A percentile compares a stretch with the other conserved stretches of the same genome.
Evolutionary conservation across 2,888 invertebrate species (phyloP).

Genomic region (Lycia hirtaria): DNA sequence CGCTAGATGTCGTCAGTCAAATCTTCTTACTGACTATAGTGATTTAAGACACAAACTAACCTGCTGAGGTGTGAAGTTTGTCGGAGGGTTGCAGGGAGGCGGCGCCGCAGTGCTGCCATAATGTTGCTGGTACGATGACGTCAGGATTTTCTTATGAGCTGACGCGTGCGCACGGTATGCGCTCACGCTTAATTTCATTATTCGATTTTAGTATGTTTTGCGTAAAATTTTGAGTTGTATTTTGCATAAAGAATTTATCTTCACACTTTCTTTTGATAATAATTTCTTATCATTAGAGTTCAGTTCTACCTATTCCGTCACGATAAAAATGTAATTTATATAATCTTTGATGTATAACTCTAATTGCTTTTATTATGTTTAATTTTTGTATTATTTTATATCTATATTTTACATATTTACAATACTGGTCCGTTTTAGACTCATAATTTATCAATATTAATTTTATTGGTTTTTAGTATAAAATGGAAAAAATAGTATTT

Average conservation of each 20-base stretch:
- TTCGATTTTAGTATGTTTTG: slow-evolving; percentile 31
- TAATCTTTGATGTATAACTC: too few relatives aligned
- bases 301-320: too few relatives aligned
- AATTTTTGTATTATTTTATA: too few relatives aligned
- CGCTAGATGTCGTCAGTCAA: not conserved
- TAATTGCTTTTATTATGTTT: too few relatives aligned
- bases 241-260: slow-evolving; percentile 7
- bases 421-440: not conserved
- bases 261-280: not conserved
- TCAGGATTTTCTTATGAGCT: slow-evolving; percentile 94
- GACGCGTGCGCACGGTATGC: slow-evolving; percentile 95
- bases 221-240: slow-evolving; percentile 23
- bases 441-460: too few relatives aligned
- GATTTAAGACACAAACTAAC: slow-evolving; percentile 49
- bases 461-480: too few relatives aligned
- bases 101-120: slow-evolving; percentile 91
- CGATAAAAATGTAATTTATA: too few relatives aligned
- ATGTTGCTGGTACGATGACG: slow-evolving; percentile 90
- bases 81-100: slow-evolving; percentile 79
- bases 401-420: slow-evolving; percentile 1
- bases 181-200: slow-evolving; percentile 94
- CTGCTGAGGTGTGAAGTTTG: slow-evolving; percentile 72
- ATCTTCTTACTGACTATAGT: not conserved
- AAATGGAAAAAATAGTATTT: too few relatives aligned
- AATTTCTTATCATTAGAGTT: not conserved